Evolutionary conservation across 2,888 invertebrate species (phyloP), one percentile per base, ranked within the genome.

Genomic region (Chorisops tibialis): DNA sequence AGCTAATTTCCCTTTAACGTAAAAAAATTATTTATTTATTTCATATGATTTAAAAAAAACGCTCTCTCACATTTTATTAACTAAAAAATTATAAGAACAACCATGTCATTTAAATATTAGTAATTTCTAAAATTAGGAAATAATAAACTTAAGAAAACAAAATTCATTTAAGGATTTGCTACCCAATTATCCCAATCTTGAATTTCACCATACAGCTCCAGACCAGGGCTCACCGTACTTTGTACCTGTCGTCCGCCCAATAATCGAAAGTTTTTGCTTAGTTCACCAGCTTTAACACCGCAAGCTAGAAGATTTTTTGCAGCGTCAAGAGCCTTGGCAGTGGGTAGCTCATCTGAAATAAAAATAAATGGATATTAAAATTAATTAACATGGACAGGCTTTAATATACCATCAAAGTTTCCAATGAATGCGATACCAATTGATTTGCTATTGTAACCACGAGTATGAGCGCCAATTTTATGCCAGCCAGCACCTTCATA

Each of bases 401-500:
- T 73, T 71, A 47, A 67, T 73, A 71, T 79, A 79, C 71, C 67
- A 72, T 72, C 66, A 77, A 80, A 66, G 71, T 73, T 62, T 9
- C 84, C 85, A 48, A 84, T 80, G 51, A 85, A 80, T 14, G 79
- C 77, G 63, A 85, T 80, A 4, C 80, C 82, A 16, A 84, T 74
- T n/a, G 83, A 81, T 67, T 74, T 80, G 49, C 70, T 73, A 68
- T 85, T 84, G 67, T 80, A 84, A 1, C 75, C 76, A 4, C 72
- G 74, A 0, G 81, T 81, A 66, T 84, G 84, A 0, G 81, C 79
- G 0, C 84, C 84, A 39, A 77, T 76, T 51, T 75, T 77, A 6
- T 79, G 73, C 84, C 84, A 85, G 0, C 84, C 84, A 1, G 78
- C 68, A 0, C 84, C 85, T 72, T 84, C 83, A 67, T 83, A 85